Evolutionary conservation across 2,888 invertebrate genomes (phyloP).

Genomic region (Acrobasis repandana): DNA sequence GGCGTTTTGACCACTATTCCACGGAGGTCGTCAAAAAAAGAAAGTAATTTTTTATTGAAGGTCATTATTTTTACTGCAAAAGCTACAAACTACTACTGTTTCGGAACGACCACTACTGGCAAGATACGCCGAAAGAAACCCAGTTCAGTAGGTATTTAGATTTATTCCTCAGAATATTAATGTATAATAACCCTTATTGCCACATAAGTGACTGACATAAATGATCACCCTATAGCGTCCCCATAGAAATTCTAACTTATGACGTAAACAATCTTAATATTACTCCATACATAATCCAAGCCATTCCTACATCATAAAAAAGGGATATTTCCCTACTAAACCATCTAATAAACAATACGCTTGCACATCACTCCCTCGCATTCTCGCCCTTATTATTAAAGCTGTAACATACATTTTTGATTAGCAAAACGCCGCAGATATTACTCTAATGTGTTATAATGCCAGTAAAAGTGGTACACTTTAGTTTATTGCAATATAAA

Average conservation of each 20-base stretch:
- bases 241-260: constrained; percentile 40
- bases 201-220: constrained; percentile 32
- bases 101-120: too few relatives aligned
- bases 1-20: too few relatives aligned
- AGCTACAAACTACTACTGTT: too few relatives aligned
- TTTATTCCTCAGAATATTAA: too few relatives aligned
- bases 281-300: constrained; percentile 67
- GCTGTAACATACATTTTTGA: constrained; percentile 35
- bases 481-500: constrained; percentile 77
- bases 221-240: constrained; percentile 33
- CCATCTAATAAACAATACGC: constrained; percentile 66
- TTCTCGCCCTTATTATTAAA: constrained; percentile 32
- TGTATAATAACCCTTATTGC: constrained; percentile 1
- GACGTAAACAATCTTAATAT: constrained; percentile 73
- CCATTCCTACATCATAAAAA: constrained; percentile 79
- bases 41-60: too few relatives aligned
- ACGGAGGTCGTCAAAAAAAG: too few relatives aligned
- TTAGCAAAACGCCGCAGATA: constrained; percentile 7
- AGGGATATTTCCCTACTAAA: constrained; percentile 76
- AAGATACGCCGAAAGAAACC: too few relatives aligned
- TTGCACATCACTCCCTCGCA: constrained; percentile 35
- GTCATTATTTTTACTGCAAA: too few relatives aligned
- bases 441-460: constrained; percentile 64
- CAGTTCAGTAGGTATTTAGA: too few relatives aligned
- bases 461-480: constrained; percentile 73